phyloP scores from a whole-genome alignment of 2,797 vertebrate genomes.

The Myoxocephalus aenaeus region DNA sequence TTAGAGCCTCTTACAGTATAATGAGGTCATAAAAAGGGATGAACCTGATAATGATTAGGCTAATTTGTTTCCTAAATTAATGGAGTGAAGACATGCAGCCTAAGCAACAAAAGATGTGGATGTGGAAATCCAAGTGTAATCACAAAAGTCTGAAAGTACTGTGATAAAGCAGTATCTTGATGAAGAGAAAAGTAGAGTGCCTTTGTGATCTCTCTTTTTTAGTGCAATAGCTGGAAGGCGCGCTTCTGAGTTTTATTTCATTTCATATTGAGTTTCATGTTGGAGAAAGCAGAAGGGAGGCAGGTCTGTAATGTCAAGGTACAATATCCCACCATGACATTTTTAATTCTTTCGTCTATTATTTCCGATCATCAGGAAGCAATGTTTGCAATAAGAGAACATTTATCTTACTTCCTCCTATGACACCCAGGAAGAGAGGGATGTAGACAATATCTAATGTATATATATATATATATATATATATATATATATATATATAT shows the following conservation, averaged over 20 bases:
- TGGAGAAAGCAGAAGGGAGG: slow-evolving; percentile 4
- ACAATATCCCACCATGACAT: slow-evolving; percentile 40
- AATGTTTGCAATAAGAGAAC: slow-evolving; percentile 9
- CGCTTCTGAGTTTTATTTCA: slow-evolving; percentile 44
- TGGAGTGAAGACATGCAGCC: slow-evolving; percentile 35
- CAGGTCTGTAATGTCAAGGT: slow-evolving; percentile 47
- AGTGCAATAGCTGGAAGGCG: slow-evolving; percentile 22
- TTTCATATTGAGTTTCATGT: slow-evolving; percentile 32
- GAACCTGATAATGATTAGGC: slow-evolving; percentile 55
- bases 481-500: too few species aligned
- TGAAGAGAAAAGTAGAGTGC: neutral
- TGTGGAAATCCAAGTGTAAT: slow-evolving; percentile 39
- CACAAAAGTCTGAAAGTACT: slow-evolving; percentile 34
- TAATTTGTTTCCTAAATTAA: slow-evolving; percentile 63
- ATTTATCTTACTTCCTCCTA: neutral
- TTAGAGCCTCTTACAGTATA: slow-evolving; percentile 55
- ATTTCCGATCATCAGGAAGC: slow-evolving; percentile 25
- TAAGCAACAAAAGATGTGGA: slow-evolving; percentile 52
- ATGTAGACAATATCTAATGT: neutral
- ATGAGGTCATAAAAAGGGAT: slow-evolving; percentile 68
- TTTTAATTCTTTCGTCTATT: slow-evolving; percentile 20
- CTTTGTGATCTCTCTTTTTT: slow-evolving; percentile 15
- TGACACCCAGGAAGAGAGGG: neutral
- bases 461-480: too few species aligned
- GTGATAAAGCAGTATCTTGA: slow-evolving; percentile 23